These are phyloP conservation scores for Noctua pronuba DNA, from an alignment of 2,888 invertebrate genomes.

Conservation along the genomic window DNA sequence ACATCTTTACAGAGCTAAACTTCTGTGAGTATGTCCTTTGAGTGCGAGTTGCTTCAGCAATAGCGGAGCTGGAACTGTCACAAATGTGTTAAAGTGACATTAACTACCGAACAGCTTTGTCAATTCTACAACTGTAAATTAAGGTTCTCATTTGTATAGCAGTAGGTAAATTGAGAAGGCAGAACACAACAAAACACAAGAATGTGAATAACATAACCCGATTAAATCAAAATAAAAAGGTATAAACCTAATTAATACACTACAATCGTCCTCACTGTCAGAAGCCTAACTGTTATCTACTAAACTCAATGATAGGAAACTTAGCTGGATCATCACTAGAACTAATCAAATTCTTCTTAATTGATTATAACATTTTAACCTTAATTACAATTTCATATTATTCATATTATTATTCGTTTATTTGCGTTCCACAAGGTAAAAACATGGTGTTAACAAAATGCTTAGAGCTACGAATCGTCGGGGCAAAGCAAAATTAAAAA, in stretches of 20 bases:
- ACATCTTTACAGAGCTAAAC: not conserved
- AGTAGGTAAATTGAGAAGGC: not conserved
- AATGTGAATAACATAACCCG: not conserved
- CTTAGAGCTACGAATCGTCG: too few relatives aligned
- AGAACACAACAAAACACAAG: not conserved
- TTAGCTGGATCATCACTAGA: slow-evolving; percentile 9
- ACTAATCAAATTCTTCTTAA: slow-evolving; percentile 13
- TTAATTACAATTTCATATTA: not conserved
- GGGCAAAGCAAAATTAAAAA: too few relatives aligned
- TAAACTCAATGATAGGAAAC: slow-evolving; percentile 8
- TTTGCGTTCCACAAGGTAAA: too few relatives aligned
- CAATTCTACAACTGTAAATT: not conserved
- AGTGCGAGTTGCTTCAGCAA: not conserved
- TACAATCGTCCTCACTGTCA: not conserved
- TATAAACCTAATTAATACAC: not conserved
- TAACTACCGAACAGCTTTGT: not conserved
- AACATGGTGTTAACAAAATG: too few relatives aligned
- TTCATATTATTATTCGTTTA: too few relatives aligned
- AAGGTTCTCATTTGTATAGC: not conserved
- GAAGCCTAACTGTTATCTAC: not conserved
- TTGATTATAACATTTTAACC: not conserved
- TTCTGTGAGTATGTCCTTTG: not conserved
- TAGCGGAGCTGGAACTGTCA: not conserved
- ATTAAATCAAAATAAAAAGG: too few relatives aligned
- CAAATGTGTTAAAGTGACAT: not conserved